Evolutionary conservation across 2,888 invertebrate genomes (phyloP).

Genomic region (Drosophila yooni): DNA sequence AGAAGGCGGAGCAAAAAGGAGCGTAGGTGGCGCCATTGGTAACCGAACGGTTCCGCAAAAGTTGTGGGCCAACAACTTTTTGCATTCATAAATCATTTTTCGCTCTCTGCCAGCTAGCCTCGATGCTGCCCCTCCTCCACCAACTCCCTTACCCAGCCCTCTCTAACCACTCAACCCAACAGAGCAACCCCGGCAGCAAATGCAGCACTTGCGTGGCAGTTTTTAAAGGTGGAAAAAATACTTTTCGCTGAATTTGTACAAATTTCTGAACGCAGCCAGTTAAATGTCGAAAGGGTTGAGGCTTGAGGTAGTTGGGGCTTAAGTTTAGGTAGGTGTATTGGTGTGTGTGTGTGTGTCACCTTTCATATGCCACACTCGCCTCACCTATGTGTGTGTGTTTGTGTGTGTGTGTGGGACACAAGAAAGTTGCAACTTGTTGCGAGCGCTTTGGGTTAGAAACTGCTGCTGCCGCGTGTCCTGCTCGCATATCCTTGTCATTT

Average conservation of each 20-base stretch:
- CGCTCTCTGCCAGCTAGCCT: constrained; percentile 39
- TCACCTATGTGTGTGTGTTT: constrained; percentile 10
- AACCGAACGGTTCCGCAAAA: constrained; percentile 68
- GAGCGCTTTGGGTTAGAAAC: constrained; percentile 57
- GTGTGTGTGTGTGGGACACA: background rate
- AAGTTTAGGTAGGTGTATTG: background rate
- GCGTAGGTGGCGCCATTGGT: constrained; percentile 28
- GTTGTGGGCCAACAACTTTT: constrained; percentile 71
- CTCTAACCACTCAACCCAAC: background rate
- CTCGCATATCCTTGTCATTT: constrained; percentile 77
- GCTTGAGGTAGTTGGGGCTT: constrained; percentile 16
- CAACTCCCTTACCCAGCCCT: background rate
- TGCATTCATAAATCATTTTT: constrained; percentile 79
- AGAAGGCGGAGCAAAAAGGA: constrained; percentile 5
- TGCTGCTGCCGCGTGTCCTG: constrained; percentile 37
- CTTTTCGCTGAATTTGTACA: constrained; percentile 81
- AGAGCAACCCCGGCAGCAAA: background rate
- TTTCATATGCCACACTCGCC: background rate
- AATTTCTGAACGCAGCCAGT: constrained; percentile 48
- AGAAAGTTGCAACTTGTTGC: constrained; percentile 70
- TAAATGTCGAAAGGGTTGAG: constrained; percentile 42
- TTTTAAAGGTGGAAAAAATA: constrained; percentile 80
- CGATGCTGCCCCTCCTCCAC: background rate
- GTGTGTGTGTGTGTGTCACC: background rate
- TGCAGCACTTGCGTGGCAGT: constrained; percentile 27